These are phyloP conservation scores for Neogale vison DNA, from an alignment of 2,113 vertebrate genomes.

Conservation along the genomic window DNA sequence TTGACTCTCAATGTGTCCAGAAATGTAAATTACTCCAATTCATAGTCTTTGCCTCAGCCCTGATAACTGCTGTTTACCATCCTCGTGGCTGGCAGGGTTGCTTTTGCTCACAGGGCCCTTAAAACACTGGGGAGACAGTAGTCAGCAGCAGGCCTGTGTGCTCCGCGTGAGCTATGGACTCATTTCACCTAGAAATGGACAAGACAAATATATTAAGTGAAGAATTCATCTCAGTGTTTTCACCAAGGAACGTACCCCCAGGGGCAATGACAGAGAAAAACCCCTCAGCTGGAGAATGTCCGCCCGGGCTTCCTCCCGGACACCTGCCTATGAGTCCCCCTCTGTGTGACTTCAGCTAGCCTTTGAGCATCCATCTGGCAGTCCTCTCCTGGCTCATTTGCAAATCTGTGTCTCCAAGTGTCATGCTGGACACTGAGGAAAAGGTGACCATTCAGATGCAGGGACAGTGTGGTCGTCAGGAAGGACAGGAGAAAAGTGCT, in stretches of 20 bases:
- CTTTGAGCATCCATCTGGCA: fast-evolving
- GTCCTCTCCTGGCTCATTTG: fast-evolving
- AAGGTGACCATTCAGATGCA: not conserved
- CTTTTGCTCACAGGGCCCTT: fast-evolving
- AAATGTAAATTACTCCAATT: not conserved
- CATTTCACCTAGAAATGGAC: not conserved
- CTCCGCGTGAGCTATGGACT: fast-evolving
- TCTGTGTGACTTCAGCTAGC: fast-evolving
- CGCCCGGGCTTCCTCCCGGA: fast-evolving
- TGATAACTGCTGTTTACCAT: no score
- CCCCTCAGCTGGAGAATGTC: fast-evolving
- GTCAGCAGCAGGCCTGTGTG: fast-evolving
- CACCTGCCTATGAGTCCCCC: fast-evolving
- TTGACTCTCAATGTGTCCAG: not conserved
- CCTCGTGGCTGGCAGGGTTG: fast-evolving
- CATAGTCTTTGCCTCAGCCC: not conserved
- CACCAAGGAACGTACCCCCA: not conserved
- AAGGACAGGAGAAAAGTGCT: not conserved
- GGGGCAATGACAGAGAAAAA: fast-evolving
- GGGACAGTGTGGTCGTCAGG: not conserved
- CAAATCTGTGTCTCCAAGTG: not conserved
- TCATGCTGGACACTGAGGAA: not conserved
- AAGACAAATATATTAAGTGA: not conserved
- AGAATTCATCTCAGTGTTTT: fast-evolving
- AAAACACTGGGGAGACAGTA: not conserved